Evolutionary conservation across 2,888 invertebrate species (phyloP).

Genomic region (Onchidella celtica): DNA sequence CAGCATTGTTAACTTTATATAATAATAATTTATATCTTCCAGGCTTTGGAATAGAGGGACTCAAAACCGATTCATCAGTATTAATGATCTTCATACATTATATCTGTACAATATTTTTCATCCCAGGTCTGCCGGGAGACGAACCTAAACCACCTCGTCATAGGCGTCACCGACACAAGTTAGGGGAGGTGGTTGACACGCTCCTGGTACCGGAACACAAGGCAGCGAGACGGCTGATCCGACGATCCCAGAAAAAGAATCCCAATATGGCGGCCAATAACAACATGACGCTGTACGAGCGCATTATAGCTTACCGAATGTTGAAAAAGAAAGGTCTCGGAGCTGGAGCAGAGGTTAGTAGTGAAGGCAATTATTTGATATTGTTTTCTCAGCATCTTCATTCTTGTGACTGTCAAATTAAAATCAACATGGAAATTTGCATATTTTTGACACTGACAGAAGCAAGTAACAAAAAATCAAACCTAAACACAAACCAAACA

Average conservation of each 20-base stretch:
- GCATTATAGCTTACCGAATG: constrained; percentile 54
- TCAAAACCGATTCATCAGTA: neutral
- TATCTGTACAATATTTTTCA: neutral
- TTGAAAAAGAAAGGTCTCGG: constrained; percentile 30
- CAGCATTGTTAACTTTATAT: too few species aligned
- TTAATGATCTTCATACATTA: neutral
- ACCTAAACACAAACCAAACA: too few species aligned
- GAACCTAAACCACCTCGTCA: constrained; percentile 18
- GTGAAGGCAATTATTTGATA: too few species aligned
- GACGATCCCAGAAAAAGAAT: constrained; percentile 26
- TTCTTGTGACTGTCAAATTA: too few species aligned
- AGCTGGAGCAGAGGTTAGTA: constrained; percentile 42
- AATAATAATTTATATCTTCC: too few species aligned
- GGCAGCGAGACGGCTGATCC: constrained; percentile 49
- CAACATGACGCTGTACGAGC: constrained; percentile 50
- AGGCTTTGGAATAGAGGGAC: too few species aligned
- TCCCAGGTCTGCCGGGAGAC: constrained; percentile 45
- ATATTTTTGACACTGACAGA: neutral
- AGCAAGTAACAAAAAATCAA: neutral
- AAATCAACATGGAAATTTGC: neutral
- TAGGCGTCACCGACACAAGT: neutral
- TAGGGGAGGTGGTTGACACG: constrained; percentile 40
- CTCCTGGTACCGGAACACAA: constrained; percentile 47
- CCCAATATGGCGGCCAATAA: neutral
- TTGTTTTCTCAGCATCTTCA: too few species aligned